phyloP scores from a whole-genome alignment of 2,888 invertebrate genomes.

The Parascotia fuliginaria region DNA sequence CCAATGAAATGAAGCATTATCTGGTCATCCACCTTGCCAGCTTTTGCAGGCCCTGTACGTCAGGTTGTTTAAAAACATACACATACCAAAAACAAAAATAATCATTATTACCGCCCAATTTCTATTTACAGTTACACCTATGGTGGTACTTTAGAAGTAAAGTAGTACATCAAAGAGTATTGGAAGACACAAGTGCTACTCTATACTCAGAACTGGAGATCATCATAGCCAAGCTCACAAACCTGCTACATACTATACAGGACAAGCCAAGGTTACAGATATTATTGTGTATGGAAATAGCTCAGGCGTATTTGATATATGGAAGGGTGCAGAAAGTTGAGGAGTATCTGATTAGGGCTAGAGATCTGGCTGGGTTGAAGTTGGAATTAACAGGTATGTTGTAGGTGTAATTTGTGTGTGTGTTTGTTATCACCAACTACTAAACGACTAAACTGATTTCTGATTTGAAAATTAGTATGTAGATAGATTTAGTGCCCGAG shows the following conservation, averaged over 20 bases:
- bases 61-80: no score
- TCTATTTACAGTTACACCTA: slow-evolving; percentile 59
- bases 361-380: slow-evolving; percentile 87
- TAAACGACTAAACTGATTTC: no score
- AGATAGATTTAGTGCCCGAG: no score
- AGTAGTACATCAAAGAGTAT: slow-evolving; percentile 89
- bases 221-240: slow-evolving; percentile 74
- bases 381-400: slow-evolving; percentile 88
- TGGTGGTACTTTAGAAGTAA: slow-evolving; percentile 93
- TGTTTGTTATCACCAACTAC: no score
- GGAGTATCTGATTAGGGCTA: slow-evolving; percentile 88
- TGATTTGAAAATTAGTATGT: no score
- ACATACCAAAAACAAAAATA: no score
- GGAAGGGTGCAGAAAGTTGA: slow-evolving; percentile 90
- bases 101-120: not conserved
- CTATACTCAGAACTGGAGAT: slow-evolving; percentile 87
- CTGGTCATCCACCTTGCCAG: no score
- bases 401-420: no score
- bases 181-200: slow-evolving; percentile 91
- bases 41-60: no score
- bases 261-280: slow-evolving; percentile 66
- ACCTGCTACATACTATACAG: slow-evolving; percentile 64
- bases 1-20: no score
- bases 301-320: slow-evolving; percentile 90
- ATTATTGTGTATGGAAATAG: slow-evolving; percentile 79